Evolutionary conservation across 2,113 vertebrate genomes (phyloP).

Genomic region (Silurus meridionalis): DNA sequence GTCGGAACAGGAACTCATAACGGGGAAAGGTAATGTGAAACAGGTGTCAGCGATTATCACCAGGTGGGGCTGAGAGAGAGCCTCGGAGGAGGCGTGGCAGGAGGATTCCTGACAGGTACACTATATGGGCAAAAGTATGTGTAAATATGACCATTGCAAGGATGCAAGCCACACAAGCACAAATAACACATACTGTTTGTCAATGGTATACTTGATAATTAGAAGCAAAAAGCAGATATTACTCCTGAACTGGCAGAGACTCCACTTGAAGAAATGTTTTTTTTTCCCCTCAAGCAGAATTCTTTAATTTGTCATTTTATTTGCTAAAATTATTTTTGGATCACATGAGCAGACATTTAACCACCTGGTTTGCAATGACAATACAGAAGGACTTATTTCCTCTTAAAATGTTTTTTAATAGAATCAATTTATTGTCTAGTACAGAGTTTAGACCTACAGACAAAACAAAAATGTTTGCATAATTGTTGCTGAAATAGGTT

Average conservation of each 20-base stretch:
- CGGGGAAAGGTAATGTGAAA: too few species aligned
- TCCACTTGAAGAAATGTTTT: not conserved
- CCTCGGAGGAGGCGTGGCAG: too few species aligned
- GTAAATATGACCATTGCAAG: not conserved
- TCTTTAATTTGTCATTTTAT: not conserved
- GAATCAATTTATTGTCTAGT: not conserved
- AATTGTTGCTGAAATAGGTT: too few species aligned
- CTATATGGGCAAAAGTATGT: not conserved
- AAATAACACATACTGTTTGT: not conserved
- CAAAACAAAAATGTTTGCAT: not conserved
- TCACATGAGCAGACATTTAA: not conserved
- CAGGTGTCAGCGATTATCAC: too few species aligned
- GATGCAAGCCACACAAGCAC: not conserved
- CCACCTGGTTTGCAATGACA: not conserved
- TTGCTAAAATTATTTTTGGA: not conserved
- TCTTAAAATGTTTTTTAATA: not conserved
- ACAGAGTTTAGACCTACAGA: not conserved
- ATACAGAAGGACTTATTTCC: too few species aligned
- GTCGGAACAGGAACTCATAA: too few species aligned
- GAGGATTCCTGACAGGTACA: not conserved
- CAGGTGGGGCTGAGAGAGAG: too few species aligned
- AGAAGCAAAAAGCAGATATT: not conserved
- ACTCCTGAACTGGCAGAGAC: not conserved
- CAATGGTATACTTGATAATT: not conserved
- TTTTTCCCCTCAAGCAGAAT: not conserved